Conservation (phyloP, 2,797 vertebrate species). For the Sphenopsis melanotis region DNA sequence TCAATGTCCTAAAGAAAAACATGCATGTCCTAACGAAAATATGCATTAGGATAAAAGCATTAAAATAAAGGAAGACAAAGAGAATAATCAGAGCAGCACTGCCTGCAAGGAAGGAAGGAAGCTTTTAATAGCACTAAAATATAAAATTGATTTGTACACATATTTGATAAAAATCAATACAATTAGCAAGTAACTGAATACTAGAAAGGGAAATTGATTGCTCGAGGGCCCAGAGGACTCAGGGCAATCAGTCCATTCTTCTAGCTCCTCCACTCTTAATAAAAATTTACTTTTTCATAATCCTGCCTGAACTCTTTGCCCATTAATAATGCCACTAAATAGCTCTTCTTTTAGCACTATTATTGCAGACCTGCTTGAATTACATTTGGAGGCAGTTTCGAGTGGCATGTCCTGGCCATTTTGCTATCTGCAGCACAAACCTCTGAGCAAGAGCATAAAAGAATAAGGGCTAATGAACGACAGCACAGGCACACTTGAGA, state of each 20-base stretch:
- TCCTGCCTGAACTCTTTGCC: conserved; percentile 62
- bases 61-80: conserved; percentile 32
- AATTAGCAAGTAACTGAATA: conserved; percentile 68
- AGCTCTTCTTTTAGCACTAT: conserved; percentile 66
- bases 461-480: conserved; percentile 5
- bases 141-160: conserved; percentile 70
- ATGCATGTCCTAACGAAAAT: neutral
- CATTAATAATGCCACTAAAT: conserved; percentile 51
- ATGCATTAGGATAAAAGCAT: conserved; percentile 12
- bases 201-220: conserved; percentile 61
- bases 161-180: conserved; percentile 70
- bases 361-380: conserved; percentile 62
- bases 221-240: conserved; percentile 25
- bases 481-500: conserved; percentile 11
- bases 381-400: conserved; percentile 50
- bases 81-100: conserved; percentile 24
- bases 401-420: conserved; percentile 35
- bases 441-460: conserved; percentile 5
- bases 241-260: conserved; percentile 68
- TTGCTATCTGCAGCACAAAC: conserved; percentile 41
- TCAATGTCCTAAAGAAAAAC: neutral
- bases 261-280: conserved; percentile 57
- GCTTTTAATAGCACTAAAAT: conserved; percentile 66
- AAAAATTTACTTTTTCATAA: conserved; percentile 66
- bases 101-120: conserved; percentile 47